phyloP scores from a whole-genome alignment of 2,888 invertebrate species.

The Ochropleura leucogaster region DNA sequence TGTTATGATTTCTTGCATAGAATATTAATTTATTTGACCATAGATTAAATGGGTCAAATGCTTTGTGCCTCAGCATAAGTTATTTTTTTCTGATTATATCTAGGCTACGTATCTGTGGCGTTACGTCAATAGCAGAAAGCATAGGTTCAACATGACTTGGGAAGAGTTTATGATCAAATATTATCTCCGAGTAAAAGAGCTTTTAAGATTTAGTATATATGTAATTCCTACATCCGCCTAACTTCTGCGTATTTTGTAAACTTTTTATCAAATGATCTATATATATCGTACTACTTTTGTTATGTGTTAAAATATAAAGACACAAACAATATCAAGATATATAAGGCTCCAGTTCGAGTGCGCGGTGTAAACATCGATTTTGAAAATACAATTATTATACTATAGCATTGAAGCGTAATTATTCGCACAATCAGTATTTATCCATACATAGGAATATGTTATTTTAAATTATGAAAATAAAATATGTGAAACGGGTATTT shows the following conservation, averaged over 20 bases:
- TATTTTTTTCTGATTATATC: neutral
- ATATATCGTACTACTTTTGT: neutral
- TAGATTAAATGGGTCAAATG: neutral
- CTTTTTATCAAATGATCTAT: neutral
- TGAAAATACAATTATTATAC: too few relatives aligned
- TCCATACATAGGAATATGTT: too few relatives aligned
- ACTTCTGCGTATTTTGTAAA: neutral
- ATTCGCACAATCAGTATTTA: too few relatives aligned
- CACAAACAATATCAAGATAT: neutral
- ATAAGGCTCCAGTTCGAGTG: neutral
- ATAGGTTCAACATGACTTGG: neutral
- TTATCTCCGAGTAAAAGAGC: neutral
- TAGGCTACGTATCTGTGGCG: neutral
- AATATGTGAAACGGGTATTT: too few relatives aligned
- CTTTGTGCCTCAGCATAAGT: neutral
- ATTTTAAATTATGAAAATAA: too few relatives aligned
- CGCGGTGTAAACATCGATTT: too few relatives aligned
- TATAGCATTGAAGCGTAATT: too few relatives aligned
- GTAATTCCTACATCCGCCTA: neutral
- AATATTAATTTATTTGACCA: conserved; percentile 16
- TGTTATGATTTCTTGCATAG: neutral
- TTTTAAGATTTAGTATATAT: neutral
- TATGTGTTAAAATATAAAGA: neutral
- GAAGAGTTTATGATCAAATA: neutral
- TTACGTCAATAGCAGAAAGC: neutral